A percentile compares a stretch with the other conserved stretches of the same genome.
Evolutionary conservation across 2,113 vertebrate genomes (phyloP).

Genomic region (Ictalurus furcatus): DNA sequence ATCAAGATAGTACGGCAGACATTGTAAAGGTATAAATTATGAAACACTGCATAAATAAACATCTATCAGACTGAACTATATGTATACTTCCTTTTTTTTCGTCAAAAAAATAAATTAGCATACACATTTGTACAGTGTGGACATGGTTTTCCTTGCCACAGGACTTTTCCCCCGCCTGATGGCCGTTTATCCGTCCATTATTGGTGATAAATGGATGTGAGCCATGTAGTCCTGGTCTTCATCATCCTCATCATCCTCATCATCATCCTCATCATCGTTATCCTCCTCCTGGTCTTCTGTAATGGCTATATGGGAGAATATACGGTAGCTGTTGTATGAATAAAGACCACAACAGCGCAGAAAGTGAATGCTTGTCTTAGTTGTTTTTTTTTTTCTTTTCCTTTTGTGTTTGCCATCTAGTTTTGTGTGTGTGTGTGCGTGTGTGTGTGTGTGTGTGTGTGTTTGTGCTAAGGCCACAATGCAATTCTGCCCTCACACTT

Average conservation of each 20-base stretch:
- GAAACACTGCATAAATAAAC: slow-evolving; percentile 99
- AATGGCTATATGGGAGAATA: slow-evolving; percentile 99
- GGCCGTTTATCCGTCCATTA: slow-evolving; percentile 94
- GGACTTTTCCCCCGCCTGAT: slow-evolving; percentile 78
- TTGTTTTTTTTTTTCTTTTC: slow-evolving; percentile 60
- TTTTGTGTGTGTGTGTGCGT: slow-evolving; percentile 38
- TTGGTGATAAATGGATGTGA: slow-evolving; percentile 93
- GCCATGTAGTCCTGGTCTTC: slow-evolving; percentile 97
- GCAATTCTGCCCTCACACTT: slow-evolving; percentile 78
- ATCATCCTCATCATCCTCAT: slow-evolving; percentile 91
- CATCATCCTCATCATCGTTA: slow-evolving; percentile 94
- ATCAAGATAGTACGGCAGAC: slow-evolving; percentile 93
- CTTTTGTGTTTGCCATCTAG: slow-evolving; percentile 83
- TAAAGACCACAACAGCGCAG: slow-evolving; percentile 91
- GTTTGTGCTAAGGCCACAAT: slow-evolving; percentile 72
- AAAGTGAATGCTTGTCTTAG: slow-evolving; percentile 81
- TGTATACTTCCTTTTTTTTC: slow-evolving; percentile 89
- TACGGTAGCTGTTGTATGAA: slow-evolving; percentile 99
- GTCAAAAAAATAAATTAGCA: slow-evolving; percentile 99
- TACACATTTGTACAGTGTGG: slow-evolving; percentile 99
- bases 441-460: background rate
- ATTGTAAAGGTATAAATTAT: slow-evolving; percentile 99
- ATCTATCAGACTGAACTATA: slow-evolving; percentile 98
- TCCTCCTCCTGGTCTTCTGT: slow-evolving; percentile 96
- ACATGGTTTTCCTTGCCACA: slow-evolving; percentile 86